Conservation (phyloP, 2,888 invertebrate genomes). For the Petrophora chlorosata region DNA sequence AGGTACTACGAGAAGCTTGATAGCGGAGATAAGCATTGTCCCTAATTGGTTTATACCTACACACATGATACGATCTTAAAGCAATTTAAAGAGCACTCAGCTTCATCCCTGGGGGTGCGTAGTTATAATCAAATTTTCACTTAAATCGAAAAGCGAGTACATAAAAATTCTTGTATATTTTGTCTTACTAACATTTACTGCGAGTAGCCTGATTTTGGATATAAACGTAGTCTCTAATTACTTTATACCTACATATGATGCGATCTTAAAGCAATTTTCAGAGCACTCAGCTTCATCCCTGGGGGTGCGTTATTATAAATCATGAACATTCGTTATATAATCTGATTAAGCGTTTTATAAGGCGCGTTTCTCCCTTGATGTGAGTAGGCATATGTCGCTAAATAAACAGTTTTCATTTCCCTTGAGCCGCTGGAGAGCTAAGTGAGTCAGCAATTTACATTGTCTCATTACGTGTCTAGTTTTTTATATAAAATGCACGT, state of each 20-base stretch:
- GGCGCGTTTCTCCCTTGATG: slow-evolving; percentile 44
- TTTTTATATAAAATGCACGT: slow-evolving; percentile 40
- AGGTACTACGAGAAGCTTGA: background rate
- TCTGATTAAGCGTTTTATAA: slow-evolving; percentile 33
- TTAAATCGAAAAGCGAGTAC: too few species aligned
- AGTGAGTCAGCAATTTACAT: slow-evolving; percentile 56
- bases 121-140: too few species aligned
- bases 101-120: slow-evolving; percentile 19
- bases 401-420: slow-evolving; percentile 71
- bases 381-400: slow-evolving; percentile 47
- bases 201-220: slow-evolving; percentile 2
- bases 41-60: slow-evolving; percentile 23
- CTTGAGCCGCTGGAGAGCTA: slow-evolving; percentile 54
- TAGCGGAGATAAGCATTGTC: slow-evolving; percentile 10
- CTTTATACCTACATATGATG: slow-evolving; percentile 26
- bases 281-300: slow-evolving; percentile 25
- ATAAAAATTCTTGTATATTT: too few species aligned
- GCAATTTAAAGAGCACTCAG: slow-evolving; percentile 30
- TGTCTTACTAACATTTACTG: background rate
- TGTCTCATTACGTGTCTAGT: slow-evolving; percentile 58
- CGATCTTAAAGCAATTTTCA: slow-evolving; percentile 31
- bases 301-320: slow-evolving; percentile 30
- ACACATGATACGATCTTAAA: slow-evolving; percentile 31
- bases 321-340: slow-evolving; percentile 31
- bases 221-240: slow-evolving; percentile 21